phyloP scores from a whole-genome alignment of 2,888 invertebrate species.

The Drosophila dives region DNA sequence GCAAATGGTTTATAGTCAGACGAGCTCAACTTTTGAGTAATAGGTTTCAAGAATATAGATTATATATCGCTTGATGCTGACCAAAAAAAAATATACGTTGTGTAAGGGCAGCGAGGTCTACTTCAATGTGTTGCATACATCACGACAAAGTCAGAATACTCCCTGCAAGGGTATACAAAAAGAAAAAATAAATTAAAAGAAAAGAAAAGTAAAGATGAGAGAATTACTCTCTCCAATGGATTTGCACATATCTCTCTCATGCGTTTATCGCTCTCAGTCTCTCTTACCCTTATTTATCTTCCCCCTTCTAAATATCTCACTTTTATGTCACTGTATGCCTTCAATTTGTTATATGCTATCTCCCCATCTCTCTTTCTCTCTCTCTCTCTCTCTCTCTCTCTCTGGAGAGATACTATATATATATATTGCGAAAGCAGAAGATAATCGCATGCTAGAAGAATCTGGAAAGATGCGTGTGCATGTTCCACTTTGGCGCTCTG shows the following conservation, averaged over 20 bases:
- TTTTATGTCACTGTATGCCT: constrained; percentile 3
- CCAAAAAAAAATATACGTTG: too few species aligned
- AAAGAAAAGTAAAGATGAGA: neutral
- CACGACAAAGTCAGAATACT: neutral
- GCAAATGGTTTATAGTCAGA: neutral
- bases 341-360: neutral
- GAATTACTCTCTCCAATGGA: neutral
- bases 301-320: constrained; percentile 16
- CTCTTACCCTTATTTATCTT: constrained; percentile 13
- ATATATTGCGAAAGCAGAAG: constrained; percentile 8
- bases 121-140: neutral
- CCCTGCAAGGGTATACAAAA: constrained; percentile 15
- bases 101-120: neutral
- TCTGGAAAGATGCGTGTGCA: constrained; percentile 30
- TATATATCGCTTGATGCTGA: neutral
- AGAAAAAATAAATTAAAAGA: constrained; percentile 4
- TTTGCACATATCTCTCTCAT: constrained; percentile 31
- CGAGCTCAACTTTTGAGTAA: neutral
- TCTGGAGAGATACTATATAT: neutral
- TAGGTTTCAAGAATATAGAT: neutral
- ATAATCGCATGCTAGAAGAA: constrained; percentile 32
- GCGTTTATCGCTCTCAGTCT: constrained; percentile 50
- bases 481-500: constrained; percentile 13
- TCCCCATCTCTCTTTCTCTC: neutral
- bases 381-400: neutral